Evolutionary conservation across 2,113 vertebrate genomes (phyloP).

Genomic region (Bos javanicus): DNA sequence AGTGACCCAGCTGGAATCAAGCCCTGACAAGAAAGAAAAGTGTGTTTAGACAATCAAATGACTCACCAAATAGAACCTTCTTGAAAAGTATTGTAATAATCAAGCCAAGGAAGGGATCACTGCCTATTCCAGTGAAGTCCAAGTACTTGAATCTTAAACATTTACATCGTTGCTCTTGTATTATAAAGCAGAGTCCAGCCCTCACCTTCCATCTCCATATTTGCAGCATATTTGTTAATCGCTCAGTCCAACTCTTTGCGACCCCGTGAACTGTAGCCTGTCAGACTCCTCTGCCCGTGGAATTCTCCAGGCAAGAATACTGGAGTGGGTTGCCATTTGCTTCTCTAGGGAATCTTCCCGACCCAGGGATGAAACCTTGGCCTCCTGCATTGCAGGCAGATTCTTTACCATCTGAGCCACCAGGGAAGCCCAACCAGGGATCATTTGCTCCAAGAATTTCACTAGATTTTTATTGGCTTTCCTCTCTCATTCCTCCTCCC

Average conservation of each 20-base stretch:
- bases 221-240: neutral
- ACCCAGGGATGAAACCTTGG: neutral
- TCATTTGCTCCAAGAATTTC: neutral
- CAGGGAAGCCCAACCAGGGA: neutral
- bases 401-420: neutral
- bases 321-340: neutral
- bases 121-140: too few species aligned
- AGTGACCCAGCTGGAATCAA: neutral
- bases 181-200: neutral
- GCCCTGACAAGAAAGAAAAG: neutral
- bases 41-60: slow-evolving; percentile 15
- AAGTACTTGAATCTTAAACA: neutral
- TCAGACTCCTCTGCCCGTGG: neutral
- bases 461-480: neutral
- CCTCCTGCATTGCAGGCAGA: neutral
- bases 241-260: rapidly evolving
- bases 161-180: neutral
- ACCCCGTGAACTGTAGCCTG: neutral
- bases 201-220: neutral
- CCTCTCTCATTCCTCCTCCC: neutral
- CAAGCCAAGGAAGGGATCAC: neutral
- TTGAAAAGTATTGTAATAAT: neutral
- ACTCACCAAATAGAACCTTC: neutral
- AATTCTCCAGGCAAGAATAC: neutral
- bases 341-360: neutral